A percentile compares a stretch with the other conserved stretches of the same genome.
phyloP scores from a whole-genome alignment of 2,888 invertebrate genomes.

The Lithodes maja region DNA sequence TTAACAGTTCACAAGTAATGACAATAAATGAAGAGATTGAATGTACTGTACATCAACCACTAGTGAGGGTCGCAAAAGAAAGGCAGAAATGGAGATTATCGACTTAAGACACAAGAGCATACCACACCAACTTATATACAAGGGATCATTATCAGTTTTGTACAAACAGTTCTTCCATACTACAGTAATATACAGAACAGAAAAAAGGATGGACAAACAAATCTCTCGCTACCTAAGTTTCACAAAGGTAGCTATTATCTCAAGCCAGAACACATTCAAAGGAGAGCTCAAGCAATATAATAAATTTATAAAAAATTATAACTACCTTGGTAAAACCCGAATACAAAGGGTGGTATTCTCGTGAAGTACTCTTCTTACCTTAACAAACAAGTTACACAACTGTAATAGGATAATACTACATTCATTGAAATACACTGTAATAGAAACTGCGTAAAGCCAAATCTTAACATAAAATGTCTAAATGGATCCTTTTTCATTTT shows the following conservation, averaged over 20 bases:
- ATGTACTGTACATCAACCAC: slow-evolving; percentile 44
- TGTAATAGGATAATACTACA: too few species aligned
- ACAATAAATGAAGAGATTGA: slow-evolving; percentile 62
- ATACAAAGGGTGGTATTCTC: background rate
- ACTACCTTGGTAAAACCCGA: slow-evolving; percentile 39
- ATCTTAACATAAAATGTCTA: too few species aligned
- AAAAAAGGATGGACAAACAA: slow-evolving; percentile 40
- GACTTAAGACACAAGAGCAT: slow-evolving; percentile 60
- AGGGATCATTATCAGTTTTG: slow-evolving; percentile 49
- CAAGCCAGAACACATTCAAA: slow-evolving; percentile 42
- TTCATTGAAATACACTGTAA: too few species aligned
- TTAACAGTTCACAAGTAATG: slow-evolving; percentile 58
- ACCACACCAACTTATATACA: slow-evolving; percentile 68
- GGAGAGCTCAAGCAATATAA: background rate
- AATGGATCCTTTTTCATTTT: too few species aligned
- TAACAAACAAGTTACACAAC: too few species aligned
- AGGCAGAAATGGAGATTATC: slow-evolving; percentile 47
- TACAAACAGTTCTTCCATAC: slow-evolving; percentile 67
- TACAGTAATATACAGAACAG: slow-evolving; percentile 58
- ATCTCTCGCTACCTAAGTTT: slow-evolving; percentile 26
- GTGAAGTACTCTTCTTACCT: too few species aligned
- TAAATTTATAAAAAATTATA: slow-evolving; percentile 28
- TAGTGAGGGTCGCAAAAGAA: slow-evolving; percentile 48
- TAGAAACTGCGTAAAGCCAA: too few species aligned
- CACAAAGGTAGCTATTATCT: slow-evolving; percentile 43